phyloP scores from a whole-genome alignment of 2,888 invertebrate genomes.

The Andrena bucephala region DNA sequence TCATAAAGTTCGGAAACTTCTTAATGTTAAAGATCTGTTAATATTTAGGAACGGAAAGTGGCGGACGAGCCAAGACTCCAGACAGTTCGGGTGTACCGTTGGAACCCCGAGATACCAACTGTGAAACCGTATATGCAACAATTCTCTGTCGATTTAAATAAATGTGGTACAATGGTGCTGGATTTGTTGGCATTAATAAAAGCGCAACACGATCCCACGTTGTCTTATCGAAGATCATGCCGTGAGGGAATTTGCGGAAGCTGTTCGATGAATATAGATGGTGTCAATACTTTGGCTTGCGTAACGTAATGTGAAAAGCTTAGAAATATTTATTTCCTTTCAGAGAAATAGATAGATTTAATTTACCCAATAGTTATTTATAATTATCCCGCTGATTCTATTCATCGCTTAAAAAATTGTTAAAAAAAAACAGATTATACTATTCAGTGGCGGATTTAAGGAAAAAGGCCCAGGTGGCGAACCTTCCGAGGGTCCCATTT shows the following conservation, averaged over 20 bases:
- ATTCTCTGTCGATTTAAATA: constrained; percentile 88
- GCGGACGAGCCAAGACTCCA: constrained; percentile 58
- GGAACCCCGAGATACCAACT: constrained; percentile 86
- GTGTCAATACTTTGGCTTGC: constrained; percentile 88
- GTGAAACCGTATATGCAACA: constrained; percentile 87
- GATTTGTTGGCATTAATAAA: constrained; percentile 88
- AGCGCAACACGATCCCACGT: constrained; percentile 87
- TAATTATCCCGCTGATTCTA: not conserved
- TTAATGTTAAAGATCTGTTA: not conserved
- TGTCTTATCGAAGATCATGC: constrained; percentile 88
- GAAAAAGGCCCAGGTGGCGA: too few relatives aligned
- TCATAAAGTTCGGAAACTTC: not conserved
- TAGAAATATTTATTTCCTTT: not conserved
- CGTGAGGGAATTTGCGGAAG: constrained; percentile 90
- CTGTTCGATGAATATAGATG: constrained; percentile 89
- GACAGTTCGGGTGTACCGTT: constrained; percentile 85
- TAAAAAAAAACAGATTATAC: not conserved
- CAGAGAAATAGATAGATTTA: not conserved
- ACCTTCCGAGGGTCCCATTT: too few relatives aligned
- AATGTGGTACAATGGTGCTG: constrained; percentile 87
- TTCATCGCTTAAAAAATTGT: not conserved
- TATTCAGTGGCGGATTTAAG: too few relatives aligned
- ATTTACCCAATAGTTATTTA: not conserved
- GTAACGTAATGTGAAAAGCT: constrained; percentile 73
- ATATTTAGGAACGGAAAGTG: not conserved